Percentiles rank a stretch among this genome's conserved stretches.
phyloP scores from a whole-genome alignment of 2,797 vertebrate species.

The Pyrocephalus nanus region DNA sequence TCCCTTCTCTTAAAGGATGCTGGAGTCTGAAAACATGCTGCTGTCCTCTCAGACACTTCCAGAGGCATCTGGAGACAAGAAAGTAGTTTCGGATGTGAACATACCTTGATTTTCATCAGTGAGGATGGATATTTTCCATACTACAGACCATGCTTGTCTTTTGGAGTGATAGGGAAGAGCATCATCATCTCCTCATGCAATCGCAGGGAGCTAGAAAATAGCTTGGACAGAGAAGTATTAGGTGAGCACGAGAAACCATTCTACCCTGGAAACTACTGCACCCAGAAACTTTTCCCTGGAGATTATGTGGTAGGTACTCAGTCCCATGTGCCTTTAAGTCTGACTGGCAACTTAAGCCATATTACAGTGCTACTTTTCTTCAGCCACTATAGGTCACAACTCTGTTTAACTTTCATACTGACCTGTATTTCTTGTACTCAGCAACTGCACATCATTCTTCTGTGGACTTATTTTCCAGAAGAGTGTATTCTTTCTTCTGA shows the following conservation, averaged over 20 bases:
- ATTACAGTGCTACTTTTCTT: neutral
- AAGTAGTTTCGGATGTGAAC: neutral
- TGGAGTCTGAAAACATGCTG: neutral
- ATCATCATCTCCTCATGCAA: neutral
- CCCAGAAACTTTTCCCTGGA: neutral
- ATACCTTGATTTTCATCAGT: neutral
- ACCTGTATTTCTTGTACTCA: neutral
- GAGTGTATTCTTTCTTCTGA: neutral
- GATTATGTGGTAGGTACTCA: neutral
- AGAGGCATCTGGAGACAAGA: neutral
- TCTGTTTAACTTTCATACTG: neutral
- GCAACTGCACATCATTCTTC: neutral
- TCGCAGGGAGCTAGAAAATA: neutral
- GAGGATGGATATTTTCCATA: neutral
- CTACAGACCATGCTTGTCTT: neutral
- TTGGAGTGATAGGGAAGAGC: neutral
- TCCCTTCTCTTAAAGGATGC: neutral
- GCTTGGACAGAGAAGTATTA: neutral
- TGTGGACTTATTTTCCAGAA: neutral
- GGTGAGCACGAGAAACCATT: neutral
- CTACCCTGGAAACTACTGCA: neutral
- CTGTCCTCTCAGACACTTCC: neutral
- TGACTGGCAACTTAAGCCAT: neutral
- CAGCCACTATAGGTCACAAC: neutral
- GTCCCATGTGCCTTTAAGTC: neutral